Base-by-base conservation (phyloP, 2,113 vertebrate species). In the Chrysochloris asiatica region DNA sequence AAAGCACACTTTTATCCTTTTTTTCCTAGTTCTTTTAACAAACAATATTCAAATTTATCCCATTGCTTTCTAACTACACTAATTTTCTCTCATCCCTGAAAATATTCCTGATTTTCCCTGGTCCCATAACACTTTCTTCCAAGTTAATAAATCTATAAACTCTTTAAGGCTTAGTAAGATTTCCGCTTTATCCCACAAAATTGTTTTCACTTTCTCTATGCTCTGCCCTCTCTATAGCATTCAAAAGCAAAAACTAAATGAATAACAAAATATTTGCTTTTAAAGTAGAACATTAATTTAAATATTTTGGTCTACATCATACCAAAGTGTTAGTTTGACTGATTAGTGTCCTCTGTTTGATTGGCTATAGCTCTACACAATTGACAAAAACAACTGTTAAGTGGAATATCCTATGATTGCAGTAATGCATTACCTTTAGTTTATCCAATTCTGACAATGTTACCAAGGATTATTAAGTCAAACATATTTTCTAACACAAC, bases 401-500 rank as follows among this genome's bases (percentile, higher is more conserved):
- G 54, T 82, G 48, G 45, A 54, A 54, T 65, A 43, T 43, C 16
- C 36, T 47, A 1, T 17, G 43, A 30, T 54, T 36, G 56, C 1
- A 47, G 13, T 79, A 54, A 26, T 63, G 61, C 71, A 36, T 79
- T 72, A 38, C 22, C 45, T 84, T 86, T 86, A 52, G 30, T 86
- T 90, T 95, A 93, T 61, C 65, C 38, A 86, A 52, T 90, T 56
- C 83, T 94, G 52, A 93, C 71, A 88, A 30, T 48, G 41, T 93
- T 81, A 83, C 61, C 41, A 80, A 88, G 43, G 47, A 45, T 86
- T 85, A 86, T 93, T 95, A 96, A 85, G 83, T 11, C 48, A 93
- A 88, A 90, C 38, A 78, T 83, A 76, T 84, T 86, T 90, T 67
- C 56, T 48, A 96, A 67, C 48, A 83, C 17, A 52, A 43, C 87